Base-by-base conservation (phyloP, 2,888 invertebrate species). In the Cosmia pyralina region DNA sequence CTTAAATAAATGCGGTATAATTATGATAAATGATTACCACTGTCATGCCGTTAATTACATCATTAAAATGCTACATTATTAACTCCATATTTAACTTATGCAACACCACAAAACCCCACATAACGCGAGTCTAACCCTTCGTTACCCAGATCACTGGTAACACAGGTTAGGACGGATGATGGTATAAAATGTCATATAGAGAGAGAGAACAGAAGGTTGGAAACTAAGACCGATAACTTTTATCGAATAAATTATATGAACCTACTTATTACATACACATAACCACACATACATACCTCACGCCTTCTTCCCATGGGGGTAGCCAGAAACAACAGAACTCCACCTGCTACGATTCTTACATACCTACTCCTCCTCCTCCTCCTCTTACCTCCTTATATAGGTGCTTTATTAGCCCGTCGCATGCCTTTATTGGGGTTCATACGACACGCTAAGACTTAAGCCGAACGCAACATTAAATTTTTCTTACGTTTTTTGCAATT, bases 61-160 rank as follows among this genome's bases (percentile, higher is more conserved):
- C 19, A 28, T 41, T 7, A 48, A 48, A 67, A 13, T 10, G 28
- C 5, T 41, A 52, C 34, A 50, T 22, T 53, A 67, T 60, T 69
- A 38, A 60, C n/a, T 34, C 8, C 17, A 22, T 57, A n/a, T 19
- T 41, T 44, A 50, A 53, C 53, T 52, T 38, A 52, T 48, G 28
- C 52, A 77, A 55, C 53, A 50, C n/a, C n/a, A n/a, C n/a, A n/a
- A n/a, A 81, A 64, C 75, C 81, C 75, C 81, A 67, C 63, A 52
- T 78, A 72, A 81, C 59, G 64, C 68, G 71, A 63, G 78, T 74
- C 78, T 69, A 81, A 78, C 74, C 81, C 78, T 67, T 72, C 71
- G 60, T 78, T 71, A 53, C 57, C 69, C 78, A 64, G 63, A 75
- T 81, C 66, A 81, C 63, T 81, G n/a, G n/a, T 78, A 71, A 75